Base-by-base conservation (phyloP, 2,113 vertebrate genomes). In the Ia io region DNA sequence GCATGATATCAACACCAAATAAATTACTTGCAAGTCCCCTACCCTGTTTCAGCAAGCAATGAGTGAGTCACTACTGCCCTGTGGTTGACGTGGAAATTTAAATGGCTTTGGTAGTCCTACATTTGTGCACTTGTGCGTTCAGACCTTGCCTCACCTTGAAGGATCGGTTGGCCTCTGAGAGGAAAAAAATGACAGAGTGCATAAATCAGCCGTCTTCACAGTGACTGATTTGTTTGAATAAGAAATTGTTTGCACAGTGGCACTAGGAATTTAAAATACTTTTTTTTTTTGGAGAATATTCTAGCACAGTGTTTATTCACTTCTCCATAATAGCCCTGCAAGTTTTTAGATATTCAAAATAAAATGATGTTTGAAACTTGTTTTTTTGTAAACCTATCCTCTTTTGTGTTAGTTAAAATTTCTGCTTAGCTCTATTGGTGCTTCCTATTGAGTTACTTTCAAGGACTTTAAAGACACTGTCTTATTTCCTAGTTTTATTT, bases 171-270 rank as follows among this genome's bases (percentile, higher is more conserved):
- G 16, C 22, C 90, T 83, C 61, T 65, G 71, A 92, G 47, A 69
- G 44, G 35, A n/a, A 77, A 32, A 67, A 51, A 79, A 44, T 69
- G 65, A 37, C 30, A 90, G 42, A 82, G 42, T 2, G 1, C 37
- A 69, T 42, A 73, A 87, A 59, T 84, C 44, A 67, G 16, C 30
- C 44, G 84, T 91, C 73, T 82, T 84, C 59, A 61, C 18, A 88
- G 71, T n/a, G 86, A 93, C 11, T 71, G 63, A 69, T 82, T 53
- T 93, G 40, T 94, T 96, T 95, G 92, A 91, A 88, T 87, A 86
- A 78, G 80, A 86, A 84, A 20, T 70, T 87, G 10, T 96, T 93
- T 90, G 32, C 11, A 28, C 63, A 73, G 30, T 56, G 5, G 47
- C 77, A 3, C 35, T 35, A 92, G 71, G 70, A 93, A 92, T 90